Evolutionary conservation across 2,797 vertebrate genomes (phyloP), one percentile per base, ranked within the genome.

Genomic region (Aeoliscus strigatus): DNA sequence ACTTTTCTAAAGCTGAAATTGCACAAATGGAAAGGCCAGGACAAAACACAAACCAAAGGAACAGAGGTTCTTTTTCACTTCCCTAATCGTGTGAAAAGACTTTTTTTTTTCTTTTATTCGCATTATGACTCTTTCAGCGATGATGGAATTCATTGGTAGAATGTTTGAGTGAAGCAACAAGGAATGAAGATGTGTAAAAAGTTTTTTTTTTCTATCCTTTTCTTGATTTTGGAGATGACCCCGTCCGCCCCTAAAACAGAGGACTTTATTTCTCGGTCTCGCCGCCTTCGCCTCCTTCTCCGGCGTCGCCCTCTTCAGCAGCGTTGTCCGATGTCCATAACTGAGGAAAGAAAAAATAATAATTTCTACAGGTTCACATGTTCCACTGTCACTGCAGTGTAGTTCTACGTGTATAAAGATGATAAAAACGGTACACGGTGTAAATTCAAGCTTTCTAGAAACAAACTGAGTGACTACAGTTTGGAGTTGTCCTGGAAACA

Each of bases 151-250:
- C 87, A 90, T 81, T 91, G 89, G 90, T 88, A 90, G 86, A 93
- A 91, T 91, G 90, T 77, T 75, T 89, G 79, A 89, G 87, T 91
- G 89, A 89, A 91, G 79, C 82, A 86, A 89, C 88, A 90, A 92
- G 92, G 92, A 94, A 93, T 93, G 92, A 86, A 92, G 85, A 93
- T 82, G 91, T 93, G 91, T 94, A 93, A 92, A 94, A 95, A 93
- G 90, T 87, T 86, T 61, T 60, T 69, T 79, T 36, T 54, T 39
- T 55, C 68, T 67, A 62, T 39, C 44, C 50, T 33, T 51, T 42
- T 55, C 29, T 55, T 70, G 36, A 64, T 10, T 27, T 27, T 27
- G 27, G 75, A 82, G 52, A 87, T 72, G 37, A n/a, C n/a, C n/a
- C n/a, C n/a, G n/a, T n/a, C n/a, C n/a, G 60, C 75, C 75, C 81